Evolutionary conservation across 2,797 vertebrate genomes (phyloP).

Genomic region (Balearica regulorum): DNA sequence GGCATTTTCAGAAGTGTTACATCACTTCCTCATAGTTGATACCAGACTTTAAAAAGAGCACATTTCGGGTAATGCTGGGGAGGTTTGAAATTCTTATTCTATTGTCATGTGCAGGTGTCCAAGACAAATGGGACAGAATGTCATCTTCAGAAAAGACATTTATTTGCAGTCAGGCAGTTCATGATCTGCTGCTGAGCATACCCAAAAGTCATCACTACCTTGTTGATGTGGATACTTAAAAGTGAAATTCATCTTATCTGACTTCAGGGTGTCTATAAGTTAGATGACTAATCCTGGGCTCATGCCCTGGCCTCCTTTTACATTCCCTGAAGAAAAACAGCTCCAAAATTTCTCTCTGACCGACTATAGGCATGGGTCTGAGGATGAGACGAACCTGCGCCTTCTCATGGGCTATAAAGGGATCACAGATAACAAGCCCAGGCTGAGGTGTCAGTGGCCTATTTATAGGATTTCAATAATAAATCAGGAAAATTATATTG

Average conservation of each 20-base stretch:
- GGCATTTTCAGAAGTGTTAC: neutral
- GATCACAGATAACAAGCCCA: neutral
- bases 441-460: neutral
- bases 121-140: neutral
- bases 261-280: neutral
- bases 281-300: neutral
- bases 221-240: neutral
- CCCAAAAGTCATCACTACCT: neutral
- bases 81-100: neutral
- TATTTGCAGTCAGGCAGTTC: neutral
- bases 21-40: fast-evolving
- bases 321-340: neutral
- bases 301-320: neutral
- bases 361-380: fast-evolving
- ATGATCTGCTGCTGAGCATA: neutral
- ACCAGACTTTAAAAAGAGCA: neutral
- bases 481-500: neutral
- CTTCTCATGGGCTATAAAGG: neutral
- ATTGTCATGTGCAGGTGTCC: neutral
- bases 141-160: neutral
- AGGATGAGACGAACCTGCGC: neutral
- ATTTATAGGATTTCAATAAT: neutral
- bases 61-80: neutral
- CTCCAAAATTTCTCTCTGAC: neutral
- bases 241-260: neutral